These are phyloP conservation scores for Reticulitermes lucifugus DNA, from an alignment of 2,888 invertebrate genomes.

Conservation along the genomic window DNA sequence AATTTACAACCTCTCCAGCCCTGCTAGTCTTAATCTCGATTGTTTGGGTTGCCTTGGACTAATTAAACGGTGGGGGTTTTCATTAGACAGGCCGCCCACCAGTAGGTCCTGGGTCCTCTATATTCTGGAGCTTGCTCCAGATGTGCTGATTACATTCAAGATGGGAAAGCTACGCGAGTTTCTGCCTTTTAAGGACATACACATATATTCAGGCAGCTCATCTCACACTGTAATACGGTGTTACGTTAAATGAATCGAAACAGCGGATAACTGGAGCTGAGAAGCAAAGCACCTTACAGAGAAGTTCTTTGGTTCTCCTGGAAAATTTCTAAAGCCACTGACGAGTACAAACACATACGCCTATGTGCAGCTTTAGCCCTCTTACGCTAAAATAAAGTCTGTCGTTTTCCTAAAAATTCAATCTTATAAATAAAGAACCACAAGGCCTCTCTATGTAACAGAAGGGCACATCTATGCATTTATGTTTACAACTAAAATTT, in stretches of 20 bases:
- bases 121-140: slow-evolving; percentile 31
- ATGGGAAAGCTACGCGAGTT: not conserved
- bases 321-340: too few species aligned
- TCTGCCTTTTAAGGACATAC: not conserved
- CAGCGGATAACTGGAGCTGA: too few species aligned
- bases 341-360: too few species aligned
- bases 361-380: too few species aligned
- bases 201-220: not conserved
- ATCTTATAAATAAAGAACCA: too few species aligned
- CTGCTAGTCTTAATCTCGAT: slow-evolving; percentile 49
- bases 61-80: slow-evolving; percentile 58
- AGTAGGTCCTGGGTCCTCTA: not conserved
- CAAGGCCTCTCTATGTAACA: too few species aligned
- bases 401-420: too few species aligned
- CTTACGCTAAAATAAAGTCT: too few species aligned
- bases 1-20: slow-evolving; percentile 49
- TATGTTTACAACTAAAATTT: too few species aligned
- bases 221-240: not conserved
- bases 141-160: slow-evolving; percentile 44
- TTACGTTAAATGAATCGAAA: not conserved
- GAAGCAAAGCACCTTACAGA: too few species aligned
- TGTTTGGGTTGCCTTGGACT: slow-evolving; percentile 55
- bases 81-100: slow-evolving; percentile 47
- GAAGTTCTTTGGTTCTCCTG: too few species aligned
- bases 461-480: too few species aligned